These are phyloP conservation scores for Tauraco hartlaubi DNA, from an alignment of 2,797 vertebrate species.

Conservation along the genomic window DNA sequence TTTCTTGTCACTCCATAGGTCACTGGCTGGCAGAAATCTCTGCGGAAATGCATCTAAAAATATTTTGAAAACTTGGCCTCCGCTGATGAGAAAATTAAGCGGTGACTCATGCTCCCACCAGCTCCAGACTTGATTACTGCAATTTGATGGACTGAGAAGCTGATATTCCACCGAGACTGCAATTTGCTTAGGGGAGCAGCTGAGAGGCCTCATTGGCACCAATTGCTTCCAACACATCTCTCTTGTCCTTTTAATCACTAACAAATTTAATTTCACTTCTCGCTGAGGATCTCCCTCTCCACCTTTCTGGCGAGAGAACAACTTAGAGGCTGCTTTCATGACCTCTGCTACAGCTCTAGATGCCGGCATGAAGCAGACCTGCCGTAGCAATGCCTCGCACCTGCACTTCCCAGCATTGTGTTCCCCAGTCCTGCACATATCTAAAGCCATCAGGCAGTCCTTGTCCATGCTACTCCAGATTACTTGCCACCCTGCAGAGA, in stretches of 20 bases:
- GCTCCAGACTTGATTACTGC: constrained; percentile 33
- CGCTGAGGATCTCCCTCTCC: background rate
- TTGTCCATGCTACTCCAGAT: background rate
- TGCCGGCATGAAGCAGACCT: background rate
- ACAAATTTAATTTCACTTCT: constrained; percentile 37
- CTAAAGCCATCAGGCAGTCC: background rate
- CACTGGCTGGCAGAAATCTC: background rate
- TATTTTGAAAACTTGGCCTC: constrained; percentile 42
- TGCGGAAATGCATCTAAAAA: constrained; percentile 35
- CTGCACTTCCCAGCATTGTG: background rate
- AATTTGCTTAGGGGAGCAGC: background rate
- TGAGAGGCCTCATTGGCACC: background rate
- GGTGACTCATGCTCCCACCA: constrained; percentile 39
- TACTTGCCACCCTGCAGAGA: background rate
- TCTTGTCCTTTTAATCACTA: background rate
- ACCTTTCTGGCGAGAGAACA: background rate
- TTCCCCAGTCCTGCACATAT: background rate
- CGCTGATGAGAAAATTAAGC: constrained; percentile 29
- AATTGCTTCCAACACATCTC: background rate
- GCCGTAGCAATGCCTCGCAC: background rate
- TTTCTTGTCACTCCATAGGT: constrained; percentile 18
- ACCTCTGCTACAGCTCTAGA: background rate
- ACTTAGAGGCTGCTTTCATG: background rate
- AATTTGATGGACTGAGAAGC: constrained; percentile 15
- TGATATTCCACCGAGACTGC: background rate